phyloP scores from a whole-genome alignment of 2,888 invertebrate species.

The Eudemis profundana region DNA sequence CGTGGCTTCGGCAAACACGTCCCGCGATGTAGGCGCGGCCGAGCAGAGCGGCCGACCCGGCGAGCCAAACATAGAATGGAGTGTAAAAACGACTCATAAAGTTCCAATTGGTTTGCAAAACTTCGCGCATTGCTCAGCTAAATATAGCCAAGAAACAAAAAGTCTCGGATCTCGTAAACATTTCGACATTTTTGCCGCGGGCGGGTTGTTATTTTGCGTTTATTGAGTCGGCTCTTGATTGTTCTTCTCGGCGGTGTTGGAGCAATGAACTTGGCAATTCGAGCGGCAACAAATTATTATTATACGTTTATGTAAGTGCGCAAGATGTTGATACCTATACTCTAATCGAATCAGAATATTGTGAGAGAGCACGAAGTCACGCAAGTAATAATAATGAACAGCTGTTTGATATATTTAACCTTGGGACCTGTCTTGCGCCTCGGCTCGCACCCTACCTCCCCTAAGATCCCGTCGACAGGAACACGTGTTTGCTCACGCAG shows the following conservation, averaged over 20 bases:
- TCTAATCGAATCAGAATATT: slow-evolving; percentile 27
- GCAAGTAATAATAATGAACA: slow-evolving; percentile 51
- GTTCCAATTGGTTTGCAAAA: slow-evolving; percentile 62
- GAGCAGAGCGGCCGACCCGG: slow-evolving; percentile 59
- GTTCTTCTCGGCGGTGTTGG: slow-evolving; percentile 66
- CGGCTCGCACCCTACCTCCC: slow-evolving; percentile 62
- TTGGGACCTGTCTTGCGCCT: slow-evolving; percentile 66
- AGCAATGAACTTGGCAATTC: slow-evolving; percentile 74
- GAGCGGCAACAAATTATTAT: slow-evolving; percentile 44
- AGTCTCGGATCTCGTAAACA: slow-evolving; percentile 72
- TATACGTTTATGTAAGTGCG: slow-evolving; percentile 41
- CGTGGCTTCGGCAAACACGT: slow-evolving; percentile 74
- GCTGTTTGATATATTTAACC: slow-evolving; percentile 62
- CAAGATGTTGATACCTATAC: slow-evolving; percentile 25
- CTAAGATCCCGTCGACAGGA: slow-evolving; percentile 54
- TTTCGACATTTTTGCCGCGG: slow-evolving; percentile 74
- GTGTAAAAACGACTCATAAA: slow-evolving; percentile 59
- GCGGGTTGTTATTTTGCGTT: slow-evolving; percentile 74
- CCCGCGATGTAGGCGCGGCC: slow-evolving; percentile 68
- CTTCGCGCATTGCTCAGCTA: slow-evolving; percentile 59
- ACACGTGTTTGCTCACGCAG: slow-evolving; percentile 76
- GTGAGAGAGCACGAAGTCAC: slow-evolving; percentile 1
- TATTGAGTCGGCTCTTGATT: slow-evolving; percentile 72
- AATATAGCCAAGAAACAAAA: slow-evolving; percentile 72
- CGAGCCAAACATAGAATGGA: slow-evolving; percentile 60